Percentiles rank a stretch among this genome's conserved stretches.
These are phyloP conservation scores for Tipula unca DNA, from an alignment of 2,888 invertebrate genomes.

Conservation along the genomic window DNA sequence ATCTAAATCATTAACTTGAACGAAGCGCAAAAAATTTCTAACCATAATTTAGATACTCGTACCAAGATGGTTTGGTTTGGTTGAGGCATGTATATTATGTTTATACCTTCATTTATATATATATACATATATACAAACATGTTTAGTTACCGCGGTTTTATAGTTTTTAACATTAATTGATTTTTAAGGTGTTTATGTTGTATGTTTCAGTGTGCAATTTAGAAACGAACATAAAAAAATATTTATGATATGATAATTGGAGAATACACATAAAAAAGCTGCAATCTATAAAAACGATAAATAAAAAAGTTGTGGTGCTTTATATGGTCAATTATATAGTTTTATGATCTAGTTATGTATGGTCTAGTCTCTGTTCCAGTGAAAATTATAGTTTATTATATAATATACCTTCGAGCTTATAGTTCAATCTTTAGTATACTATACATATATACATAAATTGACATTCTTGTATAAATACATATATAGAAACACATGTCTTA, in stretches of 20 bases:
- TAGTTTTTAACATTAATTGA: background rate
- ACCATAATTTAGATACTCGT: background rate
- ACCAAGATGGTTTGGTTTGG: background rate
- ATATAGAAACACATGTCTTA: background rate
- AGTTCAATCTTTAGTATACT: background rate
- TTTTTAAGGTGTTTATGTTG: conserved; percentile 3
- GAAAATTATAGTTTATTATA: background rate
- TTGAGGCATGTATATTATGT: background rate
- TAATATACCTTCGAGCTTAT: background rate
- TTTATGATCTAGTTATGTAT: background rate
- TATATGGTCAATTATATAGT: background rate
- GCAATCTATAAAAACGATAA: background rate
- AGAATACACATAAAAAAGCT: background rate
- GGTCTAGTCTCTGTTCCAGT: background rate
- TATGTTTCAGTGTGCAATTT: background rate
- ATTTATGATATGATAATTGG: background rate
- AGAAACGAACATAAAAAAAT: background rate
- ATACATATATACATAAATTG: background rate
- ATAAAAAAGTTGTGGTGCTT: background rate
- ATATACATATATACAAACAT: no score
- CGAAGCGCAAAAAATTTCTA: background rate
- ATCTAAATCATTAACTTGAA: background rate
- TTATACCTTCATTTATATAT: no score
- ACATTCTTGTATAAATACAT: background rate
- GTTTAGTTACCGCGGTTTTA: background rate